Base-by-base conservation (phyloP, 2,888 invertebrate genomes). In the Geophilus truncorum region DNA sequence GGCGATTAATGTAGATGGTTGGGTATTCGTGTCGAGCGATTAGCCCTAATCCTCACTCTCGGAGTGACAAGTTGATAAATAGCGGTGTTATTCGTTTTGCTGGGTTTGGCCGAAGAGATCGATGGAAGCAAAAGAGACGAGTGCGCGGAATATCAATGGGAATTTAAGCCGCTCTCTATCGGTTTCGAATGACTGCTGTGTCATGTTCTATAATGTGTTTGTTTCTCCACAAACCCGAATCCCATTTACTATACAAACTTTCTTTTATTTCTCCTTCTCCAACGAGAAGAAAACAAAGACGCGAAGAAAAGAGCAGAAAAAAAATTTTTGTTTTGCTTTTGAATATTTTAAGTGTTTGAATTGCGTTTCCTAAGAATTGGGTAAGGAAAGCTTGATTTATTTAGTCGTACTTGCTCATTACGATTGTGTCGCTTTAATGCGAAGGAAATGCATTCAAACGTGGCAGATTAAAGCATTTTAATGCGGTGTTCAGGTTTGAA, bases 1-100 rank as follows among this genome's bases (percentile, higher is more conserved):
- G 5, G 32, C 4, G 32, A 32, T 32, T 32, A 32, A 32, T 32
- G 51, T 51, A 51, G 51, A 70, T 28, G 25, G 70, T n/a, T n/a
- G 10, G 28, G 9, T 25, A 70, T 70, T 28, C 25, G 28, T 70
- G 70, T 28, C 70, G 70, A 70, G 70, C 70, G 70, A 70, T 70
- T 70, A 70, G 28, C 28, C n/a, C 12, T 70, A 70, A 70, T 70
- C 70, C 70, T 70, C 51, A n/a, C 51, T 51, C 51, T 70, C 25
- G 25, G 23, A 23, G 70, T 70, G 70, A 70, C 70, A 70, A 70
- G 70, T 70, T 70, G 70, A 70, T 70, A 70, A 70, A 70, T 70
- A 70, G 70, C 28, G 10, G 70, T 70, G 70, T 70, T 70, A 70
- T 70, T 70, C 70, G 1, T 70, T 70, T 70, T 70, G n/a, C 62